These are phyloP conservation scores for Eupithecia inturbata DNA, from an alignment of 2,888 invertebrate genomes.

Conservation along the genomic window DNA sequence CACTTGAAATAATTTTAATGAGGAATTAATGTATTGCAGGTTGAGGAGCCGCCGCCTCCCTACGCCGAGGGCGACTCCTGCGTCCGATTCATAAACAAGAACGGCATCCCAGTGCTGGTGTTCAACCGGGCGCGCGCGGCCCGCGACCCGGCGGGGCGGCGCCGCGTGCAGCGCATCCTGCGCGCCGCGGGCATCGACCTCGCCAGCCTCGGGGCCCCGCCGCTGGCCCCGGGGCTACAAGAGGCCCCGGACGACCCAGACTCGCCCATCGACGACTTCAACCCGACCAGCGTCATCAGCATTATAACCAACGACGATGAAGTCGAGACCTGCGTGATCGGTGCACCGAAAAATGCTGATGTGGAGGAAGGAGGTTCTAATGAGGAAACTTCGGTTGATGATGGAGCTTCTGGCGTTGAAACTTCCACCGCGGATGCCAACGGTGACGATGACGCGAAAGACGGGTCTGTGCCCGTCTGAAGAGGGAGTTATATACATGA, in stretches of 20 bases:
- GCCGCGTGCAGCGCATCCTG: background rate
- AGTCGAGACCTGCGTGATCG: background rate
- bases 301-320: background rate
- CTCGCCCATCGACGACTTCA: background rate
- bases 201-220: background rate
- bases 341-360: background rate
- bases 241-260: background rate
- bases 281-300: background rate
- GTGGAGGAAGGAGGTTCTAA: background rate
- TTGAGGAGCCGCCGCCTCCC: slow-evolving; percentile 70
- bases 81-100: slow-evolving; percentile 57
- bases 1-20: too few relatives aligned
- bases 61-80: slow-evolving; percentile 57
- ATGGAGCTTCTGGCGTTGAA: background rate
- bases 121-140: slow-evolving; percentile 39
- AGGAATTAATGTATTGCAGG: background rate
- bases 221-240: background rate
- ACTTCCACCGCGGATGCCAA: background rate
- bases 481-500: background rate
- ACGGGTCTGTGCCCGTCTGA: background rate
- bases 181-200: background rate
- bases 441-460: background rate
- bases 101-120: slow-evolving; percentile 57
- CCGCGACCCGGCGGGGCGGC: background rate
- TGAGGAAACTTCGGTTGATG: background rate